Evolutionary conservation across 1,140 invertebrate species (phyloP).

Genomic region (Argopecten irradians): DNA sequence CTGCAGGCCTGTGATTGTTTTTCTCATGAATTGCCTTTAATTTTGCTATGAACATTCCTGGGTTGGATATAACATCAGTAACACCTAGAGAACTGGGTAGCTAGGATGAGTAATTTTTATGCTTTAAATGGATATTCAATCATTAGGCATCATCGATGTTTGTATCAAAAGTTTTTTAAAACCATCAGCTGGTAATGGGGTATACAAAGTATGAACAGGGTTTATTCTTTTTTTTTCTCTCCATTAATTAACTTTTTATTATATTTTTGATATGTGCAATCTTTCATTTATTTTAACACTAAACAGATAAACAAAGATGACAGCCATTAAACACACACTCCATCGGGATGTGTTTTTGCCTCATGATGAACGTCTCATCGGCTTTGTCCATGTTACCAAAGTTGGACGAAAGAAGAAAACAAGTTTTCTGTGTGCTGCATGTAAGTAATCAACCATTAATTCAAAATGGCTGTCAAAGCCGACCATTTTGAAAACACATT

Average conservation of each 20-base stretch:
- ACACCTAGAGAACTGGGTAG: no score
- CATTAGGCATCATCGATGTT: no score
- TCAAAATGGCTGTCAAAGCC: no score
- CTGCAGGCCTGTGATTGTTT: no score
- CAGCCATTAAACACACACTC: conserved; percentile 89
- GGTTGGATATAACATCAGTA: no score
- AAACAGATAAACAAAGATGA: conserved; percentile 76
- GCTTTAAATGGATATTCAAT: no score
- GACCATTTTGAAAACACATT: no score
- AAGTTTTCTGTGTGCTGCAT: conserved; percentile 88
- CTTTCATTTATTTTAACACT: not conserved
- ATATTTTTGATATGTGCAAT: not conserved
- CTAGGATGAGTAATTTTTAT: no score
- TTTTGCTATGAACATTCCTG: no score
- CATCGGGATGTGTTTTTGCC: conserved; percentile 90
- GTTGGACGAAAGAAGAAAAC: conserved; percentile 86
- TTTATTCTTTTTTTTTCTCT: not conserved
- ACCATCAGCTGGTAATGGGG: not conserved
- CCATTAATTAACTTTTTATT: not conserved
- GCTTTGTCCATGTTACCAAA: conserved; percentile 86
- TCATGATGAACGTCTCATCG: conserved; percentile 87
- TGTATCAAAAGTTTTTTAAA: no score
- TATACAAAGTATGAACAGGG: not conserved
- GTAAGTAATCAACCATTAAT: conserved; percentile 72
- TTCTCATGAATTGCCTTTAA: no score